These are phyloP conservation scores for Brachionus rotundiformis DNA, from an alignment of 1,140 invertebrate genomes.

Conservation along the genomic window DNA sequence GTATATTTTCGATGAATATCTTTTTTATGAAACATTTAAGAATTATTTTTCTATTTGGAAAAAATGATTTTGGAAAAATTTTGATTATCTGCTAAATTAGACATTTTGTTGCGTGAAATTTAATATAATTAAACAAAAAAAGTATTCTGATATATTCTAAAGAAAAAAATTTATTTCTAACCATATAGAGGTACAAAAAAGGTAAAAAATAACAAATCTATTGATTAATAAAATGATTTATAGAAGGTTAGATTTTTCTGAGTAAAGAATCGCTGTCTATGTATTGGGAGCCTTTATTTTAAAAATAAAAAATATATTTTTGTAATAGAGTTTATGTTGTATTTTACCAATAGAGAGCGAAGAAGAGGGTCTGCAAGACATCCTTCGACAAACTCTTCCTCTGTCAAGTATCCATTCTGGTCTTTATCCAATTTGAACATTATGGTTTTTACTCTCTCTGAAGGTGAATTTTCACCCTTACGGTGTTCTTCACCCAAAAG, in stretches of 20 bases:
- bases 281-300: not conserved
- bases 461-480: slow-evolving; percentile 26
- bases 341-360: slow-evolving; percentile 30
- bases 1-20: no score
- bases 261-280: no score
- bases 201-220: not conserved
- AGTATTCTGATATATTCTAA: not conserved
- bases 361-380: slow-evolving; percentile 37
- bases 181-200: not conserved
- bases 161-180: not conserved
- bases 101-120: no score
- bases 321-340: no score
- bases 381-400: slow-evolving; percentile 52
- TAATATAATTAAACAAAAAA: not conserved
- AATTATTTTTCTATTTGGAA: no score
- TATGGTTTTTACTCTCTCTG: slow-evolving; percentile 33
- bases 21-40: no score
- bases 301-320: not conserved
- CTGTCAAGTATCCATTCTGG: slow-evolving; percentile 32
- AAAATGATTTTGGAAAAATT: no score
- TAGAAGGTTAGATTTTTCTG: no score
- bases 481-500: slow-evolving; percentile 48
- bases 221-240: no score
- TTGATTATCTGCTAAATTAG: no score
- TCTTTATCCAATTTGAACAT: slow-evolving; percentile 39